Conservation (phyloP, 2,797 vertebrate genomes). For the Microhierax caerulescens region DNA sequence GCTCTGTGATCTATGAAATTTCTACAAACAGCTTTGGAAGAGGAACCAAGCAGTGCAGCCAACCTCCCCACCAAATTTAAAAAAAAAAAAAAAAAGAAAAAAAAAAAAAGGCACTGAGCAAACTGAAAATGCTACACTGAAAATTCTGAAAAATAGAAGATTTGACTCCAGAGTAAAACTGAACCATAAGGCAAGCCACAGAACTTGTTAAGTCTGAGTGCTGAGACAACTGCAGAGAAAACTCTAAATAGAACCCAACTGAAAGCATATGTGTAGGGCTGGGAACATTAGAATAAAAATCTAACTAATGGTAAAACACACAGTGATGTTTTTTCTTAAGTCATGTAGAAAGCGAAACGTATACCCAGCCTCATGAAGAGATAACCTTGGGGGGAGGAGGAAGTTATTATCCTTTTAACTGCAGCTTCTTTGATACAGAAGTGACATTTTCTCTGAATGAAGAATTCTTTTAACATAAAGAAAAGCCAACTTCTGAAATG, state of each 20-base stretch:
- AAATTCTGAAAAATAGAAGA: slow-evolving; percentile 42
- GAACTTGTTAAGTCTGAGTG: slow-evolving; percentile 41
- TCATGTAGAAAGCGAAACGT: neutral
- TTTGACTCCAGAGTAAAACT: slow-evolving; percentile 15
- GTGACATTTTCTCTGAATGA: slow-evolving; percentile 2
- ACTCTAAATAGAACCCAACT: slow-evolving; percentile 56
- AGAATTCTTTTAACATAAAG: neutral
- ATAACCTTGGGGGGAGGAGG: neutral
- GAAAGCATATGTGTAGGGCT: slow-evolving; percentile 50
- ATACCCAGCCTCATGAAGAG: neutral
- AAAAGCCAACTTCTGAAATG: slow-evolving; percentile 17
- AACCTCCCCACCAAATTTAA: neutral
- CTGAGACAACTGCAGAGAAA: slow-evolving; percentile 50
- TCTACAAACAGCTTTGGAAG: neutral
- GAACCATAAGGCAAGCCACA: slow-evolving; percentile 55
- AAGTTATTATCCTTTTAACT: slow-evolving; percentile 4
- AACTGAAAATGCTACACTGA: slow-evolving; percentile 3
- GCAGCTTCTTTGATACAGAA: neutral
- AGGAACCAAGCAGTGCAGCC: neutral
- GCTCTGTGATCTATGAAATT: neutral
- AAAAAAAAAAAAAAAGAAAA: too few species aligned
- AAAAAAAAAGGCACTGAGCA: neutral
- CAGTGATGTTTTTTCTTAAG: neutral
- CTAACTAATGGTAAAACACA: slow-evolving; percentile 39
- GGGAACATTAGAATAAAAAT: slow-evolving; percentile 27